Conservation (phyloP, 2,888 invertebrate species). For the Chaitophorus viminalis region DNA sequence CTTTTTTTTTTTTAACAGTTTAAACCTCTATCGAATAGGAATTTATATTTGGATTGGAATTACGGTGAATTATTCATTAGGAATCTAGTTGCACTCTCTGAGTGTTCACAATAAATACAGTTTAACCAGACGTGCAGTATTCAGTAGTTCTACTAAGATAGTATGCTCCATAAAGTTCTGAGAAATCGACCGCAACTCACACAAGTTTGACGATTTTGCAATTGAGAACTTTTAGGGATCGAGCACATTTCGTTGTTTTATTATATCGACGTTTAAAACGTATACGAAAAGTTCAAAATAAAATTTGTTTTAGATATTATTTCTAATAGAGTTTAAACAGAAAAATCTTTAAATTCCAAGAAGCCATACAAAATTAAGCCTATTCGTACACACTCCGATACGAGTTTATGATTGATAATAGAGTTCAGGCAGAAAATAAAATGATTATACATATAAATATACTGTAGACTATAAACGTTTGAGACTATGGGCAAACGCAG, state of each 20-base stretch:
- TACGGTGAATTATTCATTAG: constrained; percentile 52
- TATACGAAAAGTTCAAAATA: too few species aligned
- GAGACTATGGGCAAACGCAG: too few species aligned
- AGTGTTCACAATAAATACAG: constrained; percentile 34
- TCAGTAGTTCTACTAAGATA: constrained; percentile 19
- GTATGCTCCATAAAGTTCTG: constrained; percentile 37
- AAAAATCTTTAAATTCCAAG: too few species aligned
- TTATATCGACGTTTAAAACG: background rate
- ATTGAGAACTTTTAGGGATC: constrained; percentile 11
- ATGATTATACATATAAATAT: too few species aligned
- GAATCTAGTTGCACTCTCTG: constrained; percentile 35
- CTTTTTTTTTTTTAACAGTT: constrained; percentile 24
- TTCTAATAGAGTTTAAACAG: too few species aligned
- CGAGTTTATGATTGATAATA: too few species aligned
- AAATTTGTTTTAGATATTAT: too few species aligned
- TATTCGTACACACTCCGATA: too few species aligned
- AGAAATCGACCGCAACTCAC: constrained; percentile 3
- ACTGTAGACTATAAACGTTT: too few species aligned
- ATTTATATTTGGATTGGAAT: constrained; percentile 45
- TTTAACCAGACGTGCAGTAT: constrained; percentile 26
- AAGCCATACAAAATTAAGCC: too few species aligned
- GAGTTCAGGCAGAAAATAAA: too few species aligned
- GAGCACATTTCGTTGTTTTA: background rate
- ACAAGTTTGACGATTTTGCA: constrained; percentile 11
- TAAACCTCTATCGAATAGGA: constrained; percentile 22